Evolutionary conservation across 2,113 vertebrate genomes (phyloP).

Genomic region (Callaeas wilsoni): DNA sequence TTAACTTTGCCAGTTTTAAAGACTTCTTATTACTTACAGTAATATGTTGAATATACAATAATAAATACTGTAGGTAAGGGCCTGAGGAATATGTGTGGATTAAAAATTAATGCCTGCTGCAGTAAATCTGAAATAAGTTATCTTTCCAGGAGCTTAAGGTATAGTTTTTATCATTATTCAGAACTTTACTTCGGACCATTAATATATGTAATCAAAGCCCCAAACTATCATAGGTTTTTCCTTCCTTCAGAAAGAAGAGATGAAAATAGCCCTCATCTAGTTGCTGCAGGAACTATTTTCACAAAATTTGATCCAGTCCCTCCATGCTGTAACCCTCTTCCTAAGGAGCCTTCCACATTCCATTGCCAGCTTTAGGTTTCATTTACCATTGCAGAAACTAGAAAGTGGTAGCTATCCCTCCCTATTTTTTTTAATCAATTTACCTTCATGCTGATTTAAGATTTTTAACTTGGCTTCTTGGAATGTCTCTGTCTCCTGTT

Average conservation of each 20-base stretch:
- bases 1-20: neutral
- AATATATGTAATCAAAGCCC: neutral
- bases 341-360: neutral
- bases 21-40: neutral
- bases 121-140: neutral
- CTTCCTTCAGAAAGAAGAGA: neutral
- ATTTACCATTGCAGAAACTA: neutral
- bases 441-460: neutral
- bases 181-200: neutral
- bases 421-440: neutral
- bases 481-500: neutral
- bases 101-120: neutral
- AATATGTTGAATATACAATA: neutral
- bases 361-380: neutral
- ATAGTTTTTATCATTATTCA: neutral
- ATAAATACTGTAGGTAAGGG: neutral
- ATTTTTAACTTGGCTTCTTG: constrained; percentile 1
- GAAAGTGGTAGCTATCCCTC: neutral
- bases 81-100: neutral
- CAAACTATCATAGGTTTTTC: neutral
- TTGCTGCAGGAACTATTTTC: neutral
- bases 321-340: neutral
- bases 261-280: neutral
- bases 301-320: neutral
- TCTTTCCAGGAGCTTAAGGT: neutral